These are phyloP conservation scores for Pseudococcus viburni DNA, from an alignment of 2,888 invertebrate species.

Conservation along the genomic window DNA sequence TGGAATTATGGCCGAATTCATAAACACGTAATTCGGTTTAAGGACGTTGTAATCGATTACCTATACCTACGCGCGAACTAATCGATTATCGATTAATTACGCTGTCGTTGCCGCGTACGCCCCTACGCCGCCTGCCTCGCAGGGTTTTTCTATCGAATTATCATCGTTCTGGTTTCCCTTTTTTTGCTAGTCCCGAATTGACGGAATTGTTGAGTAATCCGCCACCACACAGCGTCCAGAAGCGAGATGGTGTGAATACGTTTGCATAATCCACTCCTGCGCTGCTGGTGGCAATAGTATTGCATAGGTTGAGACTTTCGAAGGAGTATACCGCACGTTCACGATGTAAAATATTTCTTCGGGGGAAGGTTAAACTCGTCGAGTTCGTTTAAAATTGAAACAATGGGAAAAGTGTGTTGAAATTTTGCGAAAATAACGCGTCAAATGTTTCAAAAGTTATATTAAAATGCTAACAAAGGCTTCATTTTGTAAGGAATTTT, in stretches of 20 bases:
- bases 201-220: neutral
- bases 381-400: neutral
- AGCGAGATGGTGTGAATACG: neutral
- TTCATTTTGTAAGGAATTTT: constrained; percentile 22
- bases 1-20: constrained; percentile 2
- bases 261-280: neutral
- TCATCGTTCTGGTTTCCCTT: neutral
- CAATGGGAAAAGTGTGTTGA: neutral
- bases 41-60: constrained; percentile 21
- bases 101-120: neutral
- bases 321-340: neutral
- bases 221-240: neutral
- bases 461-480: constrained; percentile 34
- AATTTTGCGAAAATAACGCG: neutral
- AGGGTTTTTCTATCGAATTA: neutral
- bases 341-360: too few relatives aligned
- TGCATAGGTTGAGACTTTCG: neutral
- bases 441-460: constrained; percentile 21
- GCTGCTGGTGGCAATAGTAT: neutral
- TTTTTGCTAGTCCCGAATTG: neutral
- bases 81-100: constrained; percentile 42
- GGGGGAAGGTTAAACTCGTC: neutral
- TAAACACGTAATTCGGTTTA: constrained; percentile 9
- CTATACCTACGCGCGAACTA: neutral
- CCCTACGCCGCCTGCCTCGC: neutral